Evolutionary conservation across 1,140 invertebrate species (phyloP).

Genomic region (Hyphantria cunea): DNA sequence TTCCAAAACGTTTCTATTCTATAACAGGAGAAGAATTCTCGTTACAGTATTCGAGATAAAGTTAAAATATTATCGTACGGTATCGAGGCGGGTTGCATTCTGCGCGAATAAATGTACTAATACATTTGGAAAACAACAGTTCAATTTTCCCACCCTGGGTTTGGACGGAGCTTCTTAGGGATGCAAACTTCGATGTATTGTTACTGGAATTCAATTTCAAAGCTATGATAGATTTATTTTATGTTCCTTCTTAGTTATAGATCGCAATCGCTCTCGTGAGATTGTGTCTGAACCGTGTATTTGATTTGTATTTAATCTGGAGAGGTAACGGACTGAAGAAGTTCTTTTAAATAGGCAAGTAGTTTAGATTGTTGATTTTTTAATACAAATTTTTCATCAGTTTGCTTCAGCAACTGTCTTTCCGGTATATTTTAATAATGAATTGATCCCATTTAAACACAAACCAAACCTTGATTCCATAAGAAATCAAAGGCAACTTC

Average conservation of each 20-base stretch:
- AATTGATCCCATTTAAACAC: no score
- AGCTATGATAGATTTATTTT: conserved; percentile 3
- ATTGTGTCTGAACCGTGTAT: background rate
- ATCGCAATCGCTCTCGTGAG: background rate
- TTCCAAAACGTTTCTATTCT: conserved; percentile 34
- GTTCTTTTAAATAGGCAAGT: no score
- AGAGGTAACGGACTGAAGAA: no score
- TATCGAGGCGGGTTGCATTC: conserved; percentile 63
- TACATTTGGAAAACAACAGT: conserved; percentile 74
- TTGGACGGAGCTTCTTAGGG: conserved; percentile 21
- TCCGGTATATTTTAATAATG: no score
- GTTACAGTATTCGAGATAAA: conserved; percentile 71
- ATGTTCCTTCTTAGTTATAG: background rate
- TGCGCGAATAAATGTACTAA: conserved; percentile 68
- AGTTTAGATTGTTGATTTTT: no score
- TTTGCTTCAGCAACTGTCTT: no score
- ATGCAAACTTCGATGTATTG: conserved; percentile 10
- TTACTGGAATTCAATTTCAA: conserved; percentile 2
- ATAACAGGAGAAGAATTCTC: conserved; percentile 47
- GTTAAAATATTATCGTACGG: conserved; percentile 76
- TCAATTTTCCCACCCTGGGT: conserved; percentile 54
- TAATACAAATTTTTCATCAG: no score
- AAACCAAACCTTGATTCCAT: no score
- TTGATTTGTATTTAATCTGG: background rate
- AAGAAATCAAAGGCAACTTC: no score